Percentiles rank a stretch among this genome's conserved stretches.
Conservation (phyloP, 2,888 invertebrate species). For the Pycnomerus fuliginosus region DNA sequence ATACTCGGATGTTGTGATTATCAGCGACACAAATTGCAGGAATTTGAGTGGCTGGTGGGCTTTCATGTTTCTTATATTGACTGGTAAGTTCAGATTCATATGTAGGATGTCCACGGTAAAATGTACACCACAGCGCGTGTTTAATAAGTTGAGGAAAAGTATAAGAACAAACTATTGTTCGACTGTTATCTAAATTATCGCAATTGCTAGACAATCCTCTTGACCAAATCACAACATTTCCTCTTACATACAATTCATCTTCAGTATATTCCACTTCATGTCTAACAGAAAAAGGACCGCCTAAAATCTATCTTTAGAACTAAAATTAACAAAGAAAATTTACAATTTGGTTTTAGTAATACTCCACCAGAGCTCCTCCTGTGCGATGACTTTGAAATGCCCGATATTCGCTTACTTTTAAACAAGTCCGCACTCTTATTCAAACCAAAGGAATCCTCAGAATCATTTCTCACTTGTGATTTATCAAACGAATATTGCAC, state of each 20-base stretch:
- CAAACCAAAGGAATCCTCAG: too few species aligned
- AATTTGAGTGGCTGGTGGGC: constrained; percentile 57
- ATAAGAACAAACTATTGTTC: constrained; percentile 68
- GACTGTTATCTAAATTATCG: constrained; percentile 54
- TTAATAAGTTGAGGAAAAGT: constrained; percentile 80
- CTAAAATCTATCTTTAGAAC: too few species aligned
- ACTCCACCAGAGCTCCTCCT: too few species aligned
- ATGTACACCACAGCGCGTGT: constrained; percentile 75
- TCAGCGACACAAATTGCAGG: constrained; percentile 75
- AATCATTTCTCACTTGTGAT: too few species aligned
- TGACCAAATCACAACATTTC: constrained; percentile 81
- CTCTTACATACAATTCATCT: constrained; percentile 86
- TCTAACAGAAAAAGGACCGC: too few species aligned
- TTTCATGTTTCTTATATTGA: constrained; percentile 55
- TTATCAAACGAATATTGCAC: too few species aligned
- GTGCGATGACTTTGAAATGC: too few species aligned
- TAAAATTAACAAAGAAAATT: too few species aligned
- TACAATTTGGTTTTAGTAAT: too few species aligned
- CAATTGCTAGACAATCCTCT: constrained; percentile 59
- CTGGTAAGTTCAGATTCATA: constrained; percentile 48
- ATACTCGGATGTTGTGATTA: constrained; percentile 73
- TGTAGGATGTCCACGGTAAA: constrained; percentile 60
- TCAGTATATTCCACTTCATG: constrained; percentile 60
- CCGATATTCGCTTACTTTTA: too few species aligned
- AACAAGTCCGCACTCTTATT: too few species aligned